A percentile compares a stretch with the other conserved stretches of the same genome.
Conservation (phyloP, 1,140 invertebrate species). For the Phymastichus coffea region DNA sequence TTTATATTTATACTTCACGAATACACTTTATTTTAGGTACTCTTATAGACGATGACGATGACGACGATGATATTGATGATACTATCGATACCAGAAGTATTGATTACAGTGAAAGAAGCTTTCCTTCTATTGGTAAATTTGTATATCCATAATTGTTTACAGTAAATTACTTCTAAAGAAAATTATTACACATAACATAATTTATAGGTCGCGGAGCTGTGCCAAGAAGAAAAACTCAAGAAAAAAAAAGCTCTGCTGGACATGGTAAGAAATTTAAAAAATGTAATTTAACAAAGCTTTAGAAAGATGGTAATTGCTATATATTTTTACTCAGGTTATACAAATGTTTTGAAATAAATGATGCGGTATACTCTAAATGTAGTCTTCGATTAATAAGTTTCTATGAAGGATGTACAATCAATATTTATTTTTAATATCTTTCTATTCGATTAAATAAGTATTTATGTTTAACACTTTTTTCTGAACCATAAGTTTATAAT, state of each 20-base stretch:
- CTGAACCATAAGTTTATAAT: too few relatives aligned
- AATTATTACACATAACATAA: too few relatives aligned
- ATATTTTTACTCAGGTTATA: background rate
- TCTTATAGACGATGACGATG: too few relatives aligned
- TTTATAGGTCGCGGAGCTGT: background rate
- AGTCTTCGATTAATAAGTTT: too few relatives aligned
- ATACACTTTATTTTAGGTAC: too few relatives aligned
- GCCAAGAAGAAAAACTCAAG: background rate
- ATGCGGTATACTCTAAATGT: too few relatives aligned
- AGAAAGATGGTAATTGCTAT: background rate
- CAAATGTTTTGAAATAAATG: background rate
- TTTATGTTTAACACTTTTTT: too few relatives aligned
- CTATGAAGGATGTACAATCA: too few relatives aligned
- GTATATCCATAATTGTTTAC: background rate
- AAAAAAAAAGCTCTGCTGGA: background rate
- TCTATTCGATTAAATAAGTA: background rate
- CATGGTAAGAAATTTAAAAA: background rate
- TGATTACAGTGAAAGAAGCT: slow-evolving; percentile 12
- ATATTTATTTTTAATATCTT: background rate
- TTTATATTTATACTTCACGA: background rate
- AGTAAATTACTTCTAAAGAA: background rate
- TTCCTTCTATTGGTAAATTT: slow-evolving; percentile 22
- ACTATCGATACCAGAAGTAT: slow-evolving; percentile 7
- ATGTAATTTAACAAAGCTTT: background rate
- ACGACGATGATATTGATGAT: too few relatives aligned